Percentiles rank a stretch among this genome's conserved stretches.
Evolutionary conservation across 2,888 invertebrate genomes (phyloP).

Genomic region (Synanthedon formicaeformis): DNA sequence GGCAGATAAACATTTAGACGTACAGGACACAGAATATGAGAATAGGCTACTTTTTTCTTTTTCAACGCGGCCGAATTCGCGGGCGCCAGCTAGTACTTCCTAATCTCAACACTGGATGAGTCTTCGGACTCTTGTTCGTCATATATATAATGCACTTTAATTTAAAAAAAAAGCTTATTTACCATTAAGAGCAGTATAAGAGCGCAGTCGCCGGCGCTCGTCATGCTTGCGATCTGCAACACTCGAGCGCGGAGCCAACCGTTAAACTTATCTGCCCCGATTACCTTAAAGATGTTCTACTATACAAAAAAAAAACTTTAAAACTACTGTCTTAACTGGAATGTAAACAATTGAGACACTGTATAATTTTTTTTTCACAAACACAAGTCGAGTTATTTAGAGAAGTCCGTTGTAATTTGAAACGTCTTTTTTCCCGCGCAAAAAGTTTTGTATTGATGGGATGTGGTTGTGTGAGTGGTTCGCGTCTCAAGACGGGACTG

Average conservation of each 20-base stretch:
- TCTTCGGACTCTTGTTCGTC: too few species aligned
- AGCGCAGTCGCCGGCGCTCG: slow-evolving; percentile 57
- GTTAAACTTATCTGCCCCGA: slow-evolving; percentile 70
- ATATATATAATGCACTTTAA: too few species aligned
- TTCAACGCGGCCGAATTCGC: too few species aligned
- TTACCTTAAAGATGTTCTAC: slow-evolving; percentile 50
- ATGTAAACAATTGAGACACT: slow-evolving; percentile 10
- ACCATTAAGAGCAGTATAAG: slow-evolving; percentile 56
- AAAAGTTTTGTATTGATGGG: slow-evolving; percentile 3
- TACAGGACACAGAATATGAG: too few species aligned
- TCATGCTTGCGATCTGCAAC: slow-evolving; percentile 69
- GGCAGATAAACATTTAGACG: too few species aligned
- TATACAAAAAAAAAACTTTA: slow-evolving; percentile 36
- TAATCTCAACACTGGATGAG: too few species aligned
- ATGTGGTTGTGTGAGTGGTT: slow-evolving; percentile 25
- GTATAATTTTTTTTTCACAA: slow-evolving; percentile 18
- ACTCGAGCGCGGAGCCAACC: slow-evolving; percentile 68
- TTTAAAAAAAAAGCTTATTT: slow-evolving; percentile 22
- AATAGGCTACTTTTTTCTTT: too few species aligned
- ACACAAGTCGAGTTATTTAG: slow-evolving; percentile 9
- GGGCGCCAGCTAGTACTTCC: too few species aligned
- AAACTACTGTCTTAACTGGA: slow-evolving; percentile 8
- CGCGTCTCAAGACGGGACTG: slow-evolving; percentile 52
- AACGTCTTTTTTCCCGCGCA: slow-evolving; percentile 15
- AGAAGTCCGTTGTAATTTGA: not conserved